Conservation (phyloP, 2,888 invertebrate species). For the Punctoribates punctum region DNA sequence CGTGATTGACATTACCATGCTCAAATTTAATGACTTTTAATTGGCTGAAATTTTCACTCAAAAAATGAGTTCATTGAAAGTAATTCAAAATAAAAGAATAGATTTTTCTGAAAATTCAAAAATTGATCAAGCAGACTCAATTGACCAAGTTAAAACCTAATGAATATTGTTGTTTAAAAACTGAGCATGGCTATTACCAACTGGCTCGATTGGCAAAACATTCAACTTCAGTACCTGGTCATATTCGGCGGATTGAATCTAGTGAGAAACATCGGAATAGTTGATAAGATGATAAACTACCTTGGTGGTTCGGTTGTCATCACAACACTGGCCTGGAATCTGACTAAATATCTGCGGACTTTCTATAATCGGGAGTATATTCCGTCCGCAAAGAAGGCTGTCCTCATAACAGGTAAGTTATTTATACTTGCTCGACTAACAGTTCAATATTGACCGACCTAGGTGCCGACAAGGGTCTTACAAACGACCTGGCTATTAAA, state of each 20-base stretch:
- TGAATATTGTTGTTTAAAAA: too few species aligned
- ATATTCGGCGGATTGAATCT: background rate
- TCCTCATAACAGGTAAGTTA: background rate
- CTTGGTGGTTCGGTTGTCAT: background rate
- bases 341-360: background rate
- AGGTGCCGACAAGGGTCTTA: conserved; percentile 37
- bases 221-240: background rate
- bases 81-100: too few species aligned
- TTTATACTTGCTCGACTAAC: background rate
- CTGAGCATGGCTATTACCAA: too few species aligned
- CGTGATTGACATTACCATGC: too few species aligned
- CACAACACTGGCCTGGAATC: conserved; percentile 6
- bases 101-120: too few species aligned
- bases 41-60: too few species aligned
- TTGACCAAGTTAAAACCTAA: too few species aligned
- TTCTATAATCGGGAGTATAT: background rate
- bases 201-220: background rate
- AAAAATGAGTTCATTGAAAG: too few species aligned
- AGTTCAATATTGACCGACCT: background rate
- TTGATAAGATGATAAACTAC: background rate
- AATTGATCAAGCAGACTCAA: too few species aligned
- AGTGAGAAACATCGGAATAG: background rate
- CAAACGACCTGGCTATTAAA: conserved; percentile 9
- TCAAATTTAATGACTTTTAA: too few species aligned
- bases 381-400: background rate